These are phyloP conservation scores for Psittacula echo DNA, from an alignment of 2,797 vertebrate species.

Conservation along the genomic window DNA sequence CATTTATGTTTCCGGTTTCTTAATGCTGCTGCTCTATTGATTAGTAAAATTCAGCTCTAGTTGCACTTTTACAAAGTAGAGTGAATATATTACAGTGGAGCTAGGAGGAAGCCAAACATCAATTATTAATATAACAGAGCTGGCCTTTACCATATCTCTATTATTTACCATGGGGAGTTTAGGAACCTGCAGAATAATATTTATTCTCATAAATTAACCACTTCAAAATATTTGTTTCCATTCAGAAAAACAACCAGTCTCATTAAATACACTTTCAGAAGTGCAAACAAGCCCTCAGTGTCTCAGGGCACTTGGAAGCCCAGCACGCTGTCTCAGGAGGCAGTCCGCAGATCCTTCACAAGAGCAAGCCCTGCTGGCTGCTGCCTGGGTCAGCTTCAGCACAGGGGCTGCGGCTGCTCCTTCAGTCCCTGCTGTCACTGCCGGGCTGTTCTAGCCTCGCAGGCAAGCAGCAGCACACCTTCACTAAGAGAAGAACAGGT, in stretches of 20 bases:
- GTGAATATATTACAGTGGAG: conserved; percentile 65
- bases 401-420: background rate
- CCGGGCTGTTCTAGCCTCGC: background rate
- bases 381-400: background rate
- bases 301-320: background rate
- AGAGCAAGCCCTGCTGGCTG: background rate
- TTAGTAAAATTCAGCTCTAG: conserved; percentile 78
- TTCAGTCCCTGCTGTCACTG: background rate
- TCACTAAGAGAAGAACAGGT: background rate
- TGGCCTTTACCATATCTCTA: conserved; percentile 61
- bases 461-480: background rate
- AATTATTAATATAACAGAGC: conserved; percentile 71
- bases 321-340: background rate
- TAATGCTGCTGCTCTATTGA: conserved; percentile 75
- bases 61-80: conserved; percentile 72
- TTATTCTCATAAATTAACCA: conserved; percentile 63
- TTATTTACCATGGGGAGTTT: conserved; percentile 65
- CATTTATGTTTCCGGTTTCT: conserved; percentile 53
- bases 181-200: conserved; percentile 48
- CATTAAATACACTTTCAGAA: conserved; percentile 9
- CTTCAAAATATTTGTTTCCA: conserved; percentile 67
- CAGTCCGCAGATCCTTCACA: background rate
- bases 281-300: conserved; percentile 7
- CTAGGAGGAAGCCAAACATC: conserved; percentile 61
- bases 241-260: conserved; percentile 36